Conservation (phyloP, 2,888 invertebrate genomes). For the Lysandra bellargus region DNA sequence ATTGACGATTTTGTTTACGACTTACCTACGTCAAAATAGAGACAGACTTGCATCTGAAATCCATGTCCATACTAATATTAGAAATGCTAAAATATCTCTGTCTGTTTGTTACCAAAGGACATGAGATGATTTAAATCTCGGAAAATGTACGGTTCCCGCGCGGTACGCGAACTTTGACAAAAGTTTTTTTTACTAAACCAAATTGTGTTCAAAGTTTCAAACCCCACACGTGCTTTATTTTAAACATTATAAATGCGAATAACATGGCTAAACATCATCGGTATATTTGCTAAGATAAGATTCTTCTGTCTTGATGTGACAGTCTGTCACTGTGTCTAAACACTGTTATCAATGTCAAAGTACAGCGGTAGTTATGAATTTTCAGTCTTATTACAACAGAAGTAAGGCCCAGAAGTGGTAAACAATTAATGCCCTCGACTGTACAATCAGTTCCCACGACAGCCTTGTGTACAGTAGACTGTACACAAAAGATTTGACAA, state of each 20-base stretch:
- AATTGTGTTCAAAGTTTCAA: too few relatives aligned
- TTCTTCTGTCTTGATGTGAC: not conserved
- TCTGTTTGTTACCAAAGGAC: too few relatives aligned
- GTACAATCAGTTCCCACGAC: conserved; percentile 6
- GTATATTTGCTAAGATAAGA: not conserved
- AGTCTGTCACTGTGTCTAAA: not conserved
- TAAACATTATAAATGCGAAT: not conserved
- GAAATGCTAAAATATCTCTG: not conserved
- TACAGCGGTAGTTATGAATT: not conserved
- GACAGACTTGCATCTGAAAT: too few relatives aligned
- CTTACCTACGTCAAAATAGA: too few relatives aligned
- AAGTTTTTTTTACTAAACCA: too few relatives aligned
- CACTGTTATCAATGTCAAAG: not conserved
- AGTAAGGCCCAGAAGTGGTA: not conserved
- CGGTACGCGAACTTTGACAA: too few relatives aligned
- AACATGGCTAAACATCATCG: not conserved
- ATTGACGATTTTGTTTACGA: not conserved
- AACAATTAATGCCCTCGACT: not conserved
- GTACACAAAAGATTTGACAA: not conserved
- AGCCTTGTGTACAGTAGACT: not conserved
- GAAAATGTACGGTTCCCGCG: too few relatives aligned
- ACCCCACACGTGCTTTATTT: too few relatives aligned
- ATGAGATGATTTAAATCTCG: too few relatives aligned
- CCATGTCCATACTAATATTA: not conserved
- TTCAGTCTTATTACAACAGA: not conserved